phyloP scores from a whole-genome alignment of 2,888 invertebrate genomes.

The Pyrochroa serraticornis region DNA sequence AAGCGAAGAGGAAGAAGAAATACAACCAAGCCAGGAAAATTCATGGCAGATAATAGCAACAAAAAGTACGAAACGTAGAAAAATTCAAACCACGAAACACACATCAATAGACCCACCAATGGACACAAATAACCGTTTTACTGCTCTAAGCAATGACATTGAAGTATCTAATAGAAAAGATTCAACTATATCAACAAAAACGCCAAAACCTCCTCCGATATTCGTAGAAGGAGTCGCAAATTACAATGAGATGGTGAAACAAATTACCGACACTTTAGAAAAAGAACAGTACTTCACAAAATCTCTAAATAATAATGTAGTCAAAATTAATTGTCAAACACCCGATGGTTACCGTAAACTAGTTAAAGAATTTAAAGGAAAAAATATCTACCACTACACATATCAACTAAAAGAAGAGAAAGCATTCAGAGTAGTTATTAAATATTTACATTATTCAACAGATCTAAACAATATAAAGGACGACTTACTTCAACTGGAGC shows the following conservation, averaged over 20 bases:
- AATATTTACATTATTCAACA: slow-evolving; percentile 23
- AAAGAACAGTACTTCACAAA: slow-evolving; percentile 23
- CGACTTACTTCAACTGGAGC: slow-evolving; percentile 16
- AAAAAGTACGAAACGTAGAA: too few relatives aligned
- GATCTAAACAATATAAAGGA: slow-evolving; percentile 15
- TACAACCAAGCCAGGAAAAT: too few relatives aligned
- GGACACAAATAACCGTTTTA: too few relatives aligned
- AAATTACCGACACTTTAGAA: slow-evolving; percentile 18
- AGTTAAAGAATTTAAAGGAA: slow-evolving; percentile 17
- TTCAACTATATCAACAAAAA: too few relatives aligned
- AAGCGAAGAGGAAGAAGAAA: too few relatives aligned
- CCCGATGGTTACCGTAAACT: slow-evolving; percentile 26
- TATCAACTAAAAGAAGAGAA: slow-evolving; percentile 30
- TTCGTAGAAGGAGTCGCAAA: slow-evolving; percentile 27
- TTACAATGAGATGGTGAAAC: slow-evolving; percentile 16
- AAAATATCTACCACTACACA: slow-evolving; percentile 26
- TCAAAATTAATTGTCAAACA: slow-evolving; percentile 24
- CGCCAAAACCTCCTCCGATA: slow-evolving; percentile 13
- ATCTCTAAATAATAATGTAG: slow-evolving; percentile 22
- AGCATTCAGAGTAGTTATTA: slow-evolving; percentile 25
- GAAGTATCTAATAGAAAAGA: too few relatives aligned
- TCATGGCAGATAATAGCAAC: too few relatives aligned
- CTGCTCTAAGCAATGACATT: too few relatives aligned
- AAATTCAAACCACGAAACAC: too few relatives aligned
- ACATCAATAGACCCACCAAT: too few relatives aligned